Percentiles rank a stretch among this genome's conserved stretches.
Conservation (phyloP, 2,797 vertebrate genomes). For the Rhinogobio ventralis region DNA sequence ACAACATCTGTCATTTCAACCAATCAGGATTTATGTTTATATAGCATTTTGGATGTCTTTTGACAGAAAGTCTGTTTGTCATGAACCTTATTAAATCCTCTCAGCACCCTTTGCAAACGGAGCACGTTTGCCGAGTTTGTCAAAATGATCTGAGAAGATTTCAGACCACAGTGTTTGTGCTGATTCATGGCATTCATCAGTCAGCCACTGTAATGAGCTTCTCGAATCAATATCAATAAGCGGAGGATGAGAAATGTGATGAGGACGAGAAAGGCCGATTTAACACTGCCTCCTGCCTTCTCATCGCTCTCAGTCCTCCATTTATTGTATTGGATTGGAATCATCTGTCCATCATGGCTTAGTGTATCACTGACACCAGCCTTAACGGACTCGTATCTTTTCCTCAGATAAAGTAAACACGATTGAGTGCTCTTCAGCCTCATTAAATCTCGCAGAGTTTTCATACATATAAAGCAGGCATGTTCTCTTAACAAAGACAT, state of each 20-base stretch:
- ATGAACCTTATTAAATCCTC: slow-evolving; percentile 38
- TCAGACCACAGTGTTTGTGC: slow-evolving; percentile 47
- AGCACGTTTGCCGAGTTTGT: slow-evolving; percentile 38
- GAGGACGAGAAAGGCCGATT: slow-evolving; percentile 57
- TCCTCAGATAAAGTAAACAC: slow-evolving; percentile 9
- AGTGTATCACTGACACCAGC: slow-evolving; percentile 44
- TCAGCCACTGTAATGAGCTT: slow-evolving; percentile 56
- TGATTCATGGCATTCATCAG: slow-evolving; percentile 60
- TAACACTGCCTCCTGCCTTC: slow-evolving; percentile 40
- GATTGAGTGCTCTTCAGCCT: slow-evolving; percentile 33
- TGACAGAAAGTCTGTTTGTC: slow-evolving; percentile 33
- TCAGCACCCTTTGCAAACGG: slow-evolving; percentile 13
- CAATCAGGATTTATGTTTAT: slow-evolving; percentile 40
- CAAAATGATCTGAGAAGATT: slow-evolving; percentile 51
- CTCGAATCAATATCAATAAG: slow-evolving; percentile 63
- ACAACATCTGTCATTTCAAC: slow-evolving; percentile 37
- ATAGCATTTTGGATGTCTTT: background rate
- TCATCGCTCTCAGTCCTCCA: slow-evolving; percentile 30
- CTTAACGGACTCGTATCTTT: slow-evolving; percentile 18
- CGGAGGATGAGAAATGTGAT: slow-evolving; percentile 55
- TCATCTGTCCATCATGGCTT: slow-evolving; percentile 46
- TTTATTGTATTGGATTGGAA: slow-evolving; percentile 41
- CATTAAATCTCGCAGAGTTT: slow-evolving; percentile 20
- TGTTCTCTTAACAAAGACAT: slow-evolving; percentile 37
- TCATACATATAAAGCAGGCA: slow-evolving; percentile 33